Percentiles rank a stretch among this genome's conserved stretches.
phyloP scores from a whole-genome alignment of 2,113 vertebrate genomes.

The Platichthys stellatus region DNA sequence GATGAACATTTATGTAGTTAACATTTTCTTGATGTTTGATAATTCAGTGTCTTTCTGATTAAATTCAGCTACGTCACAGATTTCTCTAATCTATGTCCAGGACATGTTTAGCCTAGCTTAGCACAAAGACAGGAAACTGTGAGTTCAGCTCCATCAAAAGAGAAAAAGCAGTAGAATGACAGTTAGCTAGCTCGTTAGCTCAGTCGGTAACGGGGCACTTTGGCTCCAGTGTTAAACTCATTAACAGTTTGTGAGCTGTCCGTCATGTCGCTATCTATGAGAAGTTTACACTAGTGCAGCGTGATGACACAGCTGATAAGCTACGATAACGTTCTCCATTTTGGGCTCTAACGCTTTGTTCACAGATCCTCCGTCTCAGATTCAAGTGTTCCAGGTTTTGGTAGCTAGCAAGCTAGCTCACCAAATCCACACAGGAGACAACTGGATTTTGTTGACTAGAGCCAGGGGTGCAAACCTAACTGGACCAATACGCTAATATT shows the following conservation, averaged over 20 bases:
- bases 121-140: slow-evolving; percentile 13
- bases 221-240: no score
- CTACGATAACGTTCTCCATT: neutral
- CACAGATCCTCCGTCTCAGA: neutral
- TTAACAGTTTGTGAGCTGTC: no score
- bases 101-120: slow-evolving; percentile 14
- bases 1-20: neutral
- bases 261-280: no score
- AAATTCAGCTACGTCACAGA: neutral
- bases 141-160: neutral
- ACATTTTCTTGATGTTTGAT: neutral
- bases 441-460: neutral
- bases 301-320: neutral
- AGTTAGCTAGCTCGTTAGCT: no score
- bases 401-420: neutral
- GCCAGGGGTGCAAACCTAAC: neutral
- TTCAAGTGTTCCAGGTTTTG: neutral
- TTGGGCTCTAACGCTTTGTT: neutral
- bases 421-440: neutral
- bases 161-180: neutral
- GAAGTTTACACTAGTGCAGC: no score
- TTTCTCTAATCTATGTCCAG: neutral
- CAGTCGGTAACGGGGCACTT: no score
- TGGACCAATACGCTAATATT: neutral
- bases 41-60: neutral